Evolutionary conservation across 2,797 vertebrate genomes (phyloP).

Genomic region (Cynodonichthys magdalenae): DNA sequence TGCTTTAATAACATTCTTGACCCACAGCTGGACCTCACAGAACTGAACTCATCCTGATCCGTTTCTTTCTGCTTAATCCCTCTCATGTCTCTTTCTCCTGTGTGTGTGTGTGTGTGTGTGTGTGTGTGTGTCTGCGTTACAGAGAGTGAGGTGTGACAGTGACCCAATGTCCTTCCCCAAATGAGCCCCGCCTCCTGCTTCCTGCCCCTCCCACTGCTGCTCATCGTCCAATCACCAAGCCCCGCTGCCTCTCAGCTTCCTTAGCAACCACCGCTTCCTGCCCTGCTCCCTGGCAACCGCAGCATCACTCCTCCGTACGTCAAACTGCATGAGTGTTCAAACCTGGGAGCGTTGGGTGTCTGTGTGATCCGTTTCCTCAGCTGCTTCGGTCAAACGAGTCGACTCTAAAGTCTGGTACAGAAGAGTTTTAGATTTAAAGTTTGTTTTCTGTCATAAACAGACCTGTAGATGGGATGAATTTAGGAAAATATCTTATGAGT

Average conservation of each 20-base stretch:
- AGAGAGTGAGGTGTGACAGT: constrained; percentile 80
- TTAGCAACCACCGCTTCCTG: constrained; percentile 51
- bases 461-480: too few relatives aligned
- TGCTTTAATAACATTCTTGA: constrained; percentile 22
- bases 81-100: constrained; percentile 35
- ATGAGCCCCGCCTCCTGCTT: constrained; percentile 46
- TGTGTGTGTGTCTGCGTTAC: constrained; percentile 51
- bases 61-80: constrained; percentile 26
- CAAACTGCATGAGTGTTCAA: constrained; percentile 34
- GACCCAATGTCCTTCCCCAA: constrained; percentile 65
- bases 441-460: too few relatives aligned
- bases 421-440: neutral
- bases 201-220: constrained; percentile 51
- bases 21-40: constrained; percentile 11
- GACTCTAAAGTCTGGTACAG: neutral
- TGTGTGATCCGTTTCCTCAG: neutral
- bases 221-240: constrained; percentile 58
- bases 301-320: constrained; percentile 55
- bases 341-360: neutral
- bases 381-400: neutral
- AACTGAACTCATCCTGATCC: constrained; percentile 3
- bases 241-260: constrained; percentile 56
- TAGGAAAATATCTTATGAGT: too few relatives aligned
- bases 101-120: constrained; percentile 24
- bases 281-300: constrained; percentile 53